Conservation (phyloP, 1,140 invertebrate species). For the Lepidurus arcticus region DNA sequence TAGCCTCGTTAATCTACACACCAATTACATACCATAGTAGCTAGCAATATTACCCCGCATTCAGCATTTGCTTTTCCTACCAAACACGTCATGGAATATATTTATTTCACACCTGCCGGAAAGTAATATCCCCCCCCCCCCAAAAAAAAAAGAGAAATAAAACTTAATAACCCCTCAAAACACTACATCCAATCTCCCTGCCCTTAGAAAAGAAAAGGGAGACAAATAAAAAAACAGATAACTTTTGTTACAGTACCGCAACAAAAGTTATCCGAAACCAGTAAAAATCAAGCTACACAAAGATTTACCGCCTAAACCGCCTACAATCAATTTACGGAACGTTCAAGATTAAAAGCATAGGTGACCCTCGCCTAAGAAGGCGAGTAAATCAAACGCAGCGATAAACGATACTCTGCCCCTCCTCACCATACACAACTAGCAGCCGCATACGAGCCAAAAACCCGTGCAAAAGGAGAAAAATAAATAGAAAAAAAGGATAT, state of each 20-base stretch:
- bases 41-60: not conserved
- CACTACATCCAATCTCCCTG: not conserved
- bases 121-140: not conserved
- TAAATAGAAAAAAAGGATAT: not conserved
- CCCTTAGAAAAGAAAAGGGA: no score
- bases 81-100: not conserved
- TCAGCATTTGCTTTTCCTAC: not conserved
- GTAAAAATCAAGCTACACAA: no score
- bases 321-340: not conserved
- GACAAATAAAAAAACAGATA: no score
- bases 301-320: not conserved
- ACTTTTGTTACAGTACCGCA: no score
- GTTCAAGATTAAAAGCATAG: constrained; percentile 4
- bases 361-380: not conserved
- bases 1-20: not conserved
- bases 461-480: not conserved
- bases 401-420: constrained; percentile 4
- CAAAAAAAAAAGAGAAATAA: not conserved
- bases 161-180: not conserved
- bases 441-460: not conserved
- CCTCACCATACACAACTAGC: not conserved
- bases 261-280: no score
- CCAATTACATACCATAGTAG: not conserved
- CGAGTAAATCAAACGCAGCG: not conserved
- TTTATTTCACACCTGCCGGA: not conserved